phyloP scores from a whole-genome alignment of 2,888 invertebrate genomes.

The Pelosia muscerda region DNA sequence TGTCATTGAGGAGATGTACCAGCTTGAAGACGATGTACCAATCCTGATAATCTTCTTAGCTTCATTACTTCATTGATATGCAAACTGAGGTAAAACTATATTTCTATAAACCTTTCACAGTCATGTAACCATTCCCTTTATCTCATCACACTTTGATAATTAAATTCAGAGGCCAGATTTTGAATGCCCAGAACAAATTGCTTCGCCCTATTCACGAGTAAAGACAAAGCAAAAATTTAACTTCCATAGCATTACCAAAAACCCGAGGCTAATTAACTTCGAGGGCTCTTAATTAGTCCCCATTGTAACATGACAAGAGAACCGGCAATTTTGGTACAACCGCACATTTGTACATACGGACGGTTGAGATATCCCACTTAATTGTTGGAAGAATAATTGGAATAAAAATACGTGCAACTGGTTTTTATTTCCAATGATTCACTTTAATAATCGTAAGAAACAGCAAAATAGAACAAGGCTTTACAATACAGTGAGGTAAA shows the following conservation, averaged over 20 bases:
- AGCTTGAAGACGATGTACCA: neutral
- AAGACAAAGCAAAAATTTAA: constrained; percentile 73
- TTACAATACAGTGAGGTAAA: no score
- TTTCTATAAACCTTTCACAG: neutral
- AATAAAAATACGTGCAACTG: neutral
- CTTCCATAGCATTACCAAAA: constrained; percentile 69
- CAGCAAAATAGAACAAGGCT: no score
- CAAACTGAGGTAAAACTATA: neutral
- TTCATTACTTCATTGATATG: neutral
- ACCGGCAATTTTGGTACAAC: constrained; percentile 75
- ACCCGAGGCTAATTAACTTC: constrained; percentile 78
- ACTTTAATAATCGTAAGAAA: no score
- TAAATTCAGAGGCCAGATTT: constrained; percentile 5
- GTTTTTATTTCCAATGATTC: no score
- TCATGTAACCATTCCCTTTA: neutral
- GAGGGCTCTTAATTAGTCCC: constrained; percentile 83
- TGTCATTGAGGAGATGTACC: neutral
- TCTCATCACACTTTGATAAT: neutral
- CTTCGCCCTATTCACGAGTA: constrained; percentile 49
- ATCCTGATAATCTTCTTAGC: neutral
- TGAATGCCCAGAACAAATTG: constrained; percentile 51
- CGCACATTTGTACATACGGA: constrained; percentile 66
- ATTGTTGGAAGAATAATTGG: constrained; percentile 2
- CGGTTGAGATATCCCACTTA: constrained; percentile 11
- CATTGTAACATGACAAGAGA: constrained; percentile 83